Evolutionary conservation across 2,888 invertebrate genomes (phyloP).

Genomic region (Orthonevra nobilis): DNA sequence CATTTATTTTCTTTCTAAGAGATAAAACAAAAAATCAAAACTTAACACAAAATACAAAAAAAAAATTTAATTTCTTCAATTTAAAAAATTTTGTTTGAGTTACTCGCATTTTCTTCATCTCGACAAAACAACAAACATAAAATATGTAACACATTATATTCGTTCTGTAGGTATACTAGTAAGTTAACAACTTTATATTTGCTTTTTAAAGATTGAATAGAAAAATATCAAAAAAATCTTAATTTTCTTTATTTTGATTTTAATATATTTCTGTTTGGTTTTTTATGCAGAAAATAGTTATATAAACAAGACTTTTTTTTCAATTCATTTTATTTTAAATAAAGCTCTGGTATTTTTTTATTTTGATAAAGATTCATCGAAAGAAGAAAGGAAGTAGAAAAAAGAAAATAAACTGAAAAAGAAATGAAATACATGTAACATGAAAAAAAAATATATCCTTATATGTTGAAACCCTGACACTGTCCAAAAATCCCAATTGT

Average conservation of each 20-base stretch:
- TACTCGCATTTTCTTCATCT: constrained; percentile 26
- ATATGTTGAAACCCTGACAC: constrained; percentile 81
- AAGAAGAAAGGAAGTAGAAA: constrained; percentile 33
- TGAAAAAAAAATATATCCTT: constrained; percentile 74
- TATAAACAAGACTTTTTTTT: constrained; percentile 49
- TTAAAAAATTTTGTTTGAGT: constrained; percentile 11
- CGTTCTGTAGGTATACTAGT: too few relatives aligned
- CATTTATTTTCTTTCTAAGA: constrained; percentile 57
- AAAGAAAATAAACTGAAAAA: constrained; percentile 39
- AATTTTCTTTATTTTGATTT: too few relatives aligned
- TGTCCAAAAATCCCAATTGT: constrained; percentile 86
- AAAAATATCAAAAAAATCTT: constrained; percentile 36
- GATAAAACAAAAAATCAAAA: constrained; percentile 4
- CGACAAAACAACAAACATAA: constrained; percentile 17
- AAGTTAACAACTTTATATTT: constrained; percentile 56
- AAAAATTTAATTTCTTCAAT: not conserved
- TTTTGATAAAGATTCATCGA: constrained; percentile 20
- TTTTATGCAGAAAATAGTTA: constrained; percentile 45
- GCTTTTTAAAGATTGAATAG: constrained; percentile 63
- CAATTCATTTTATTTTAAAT: constrained; percentile 71
- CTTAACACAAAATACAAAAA: constrained; percentile 59
- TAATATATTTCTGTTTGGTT: constrained; percentile 54
- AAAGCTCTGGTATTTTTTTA: constrained; percentile 29
- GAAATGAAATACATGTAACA: constrained; percentile 62
- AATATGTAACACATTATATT: too few relatives aligned